Evolutionary conservation across 2,113 vertebrate species (phyloP), one percentile per base, ranked within the genome.

Genomic region (Bufo bufo): DNA sequence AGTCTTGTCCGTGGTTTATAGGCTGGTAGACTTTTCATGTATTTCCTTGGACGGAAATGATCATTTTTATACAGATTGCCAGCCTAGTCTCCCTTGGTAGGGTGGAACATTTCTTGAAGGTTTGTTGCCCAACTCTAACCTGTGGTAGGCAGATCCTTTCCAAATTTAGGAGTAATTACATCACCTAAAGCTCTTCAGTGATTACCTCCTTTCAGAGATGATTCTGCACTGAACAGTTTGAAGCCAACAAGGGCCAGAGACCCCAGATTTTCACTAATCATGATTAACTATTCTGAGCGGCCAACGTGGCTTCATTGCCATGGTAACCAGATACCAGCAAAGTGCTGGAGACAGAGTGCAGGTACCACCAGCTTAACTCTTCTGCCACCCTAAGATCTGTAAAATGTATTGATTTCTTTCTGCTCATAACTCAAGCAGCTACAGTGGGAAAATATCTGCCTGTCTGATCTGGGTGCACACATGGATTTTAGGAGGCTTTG

Each of bases 261-360:
- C 91, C 94, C 91, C 90, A 92, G 90, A 93, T 91, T 91, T 87
- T 45, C 1, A 92, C 77, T 86, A 85, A 4, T 85, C 58, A 6
- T 88, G 90, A 91, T 93, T 92, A 91, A 88, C 90, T 69, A 75
- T 50, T 86, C 90, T 2, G 87, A 91, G 92, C 90, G 88, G 89
- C 90, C 89, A 93, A 92, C 94, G 91, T 93, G 91, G 90, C 91
- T 92, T 92, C 93, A 91, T 94, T 95, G 90, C 93, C 92, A 94
- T 94, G 91, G 92, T 94, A 94, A 95, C 93, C 89, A 94, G 80
- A 94, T 92, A 93, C 90, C 91, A 87, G 90, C 91, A 86, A 90
- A 90, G 90, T 93, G 90, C 90, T 90, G 92, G 92, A 94, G 94
- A 92, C 93, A 92, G 92, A 93, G 95, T 94, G 94, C 93, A 93